Base-by-base conservation (phyloP, 1,140 invertebrate genomes). In the Pectinophora gossypiella region DNA sequence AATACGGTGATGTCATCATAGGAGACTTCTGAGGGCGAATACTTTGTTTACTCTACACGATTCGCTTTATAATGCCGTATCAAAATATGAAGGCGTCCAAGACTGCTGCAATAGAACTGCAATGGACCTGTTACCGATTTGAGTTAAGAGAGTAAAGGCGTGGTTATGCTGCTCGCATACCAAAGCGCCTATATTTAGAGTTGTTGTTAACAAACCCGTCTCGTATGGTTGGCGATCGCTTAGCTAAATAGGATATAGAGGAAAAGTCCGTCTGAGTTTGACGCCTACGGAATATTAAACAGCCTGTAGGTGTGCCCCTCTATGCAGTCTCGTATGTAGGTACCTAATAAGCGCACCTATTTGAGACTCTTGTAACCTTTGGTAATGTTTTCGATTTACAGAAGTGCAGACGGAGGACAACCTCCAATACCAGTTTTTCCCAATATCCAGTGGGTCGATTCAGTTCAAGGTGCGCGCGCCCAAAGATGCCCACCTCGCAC, bases 401-500 rank as follows among this genome's bases (percentile, higher is more conserved):
- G 94, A 93, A 88, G 82, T 94, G 23, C 74, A 90, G 35, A 96
- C 95, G 19, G 92, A 92, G 67, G 94, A 96, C 70, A 93, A 94
- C 71, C 91, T 95, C 65, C 91, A 95, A 72, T 96, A 96, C 85
- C 89, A 91, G 22, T 96, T 95, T 88, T 92, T 93, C 61, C 94
- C 94, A 0, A 89, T 92, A 15, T 86, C 87, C 3, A 89, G 89
- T 54, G 91, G 91, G 10, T 90, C 91, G 0, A 82, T 95, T 1
- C 92, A 92, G 59, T 95, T 96, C 70, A 92, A 93, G 62, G 90
- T 96, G 3, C 91, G 92, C 50, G 90, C 94, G 0, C 51, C 92
- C 0, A 93, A 96, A 65, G 94, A 96, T 89, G 95, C 94, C 12
- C 95, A 96, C 64, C 65, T 96, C 57, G 94, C 94, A 0, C 89